phyloP scores from a whole-genome alignment of 2,113 vertebrate species.

The human region DNA sequence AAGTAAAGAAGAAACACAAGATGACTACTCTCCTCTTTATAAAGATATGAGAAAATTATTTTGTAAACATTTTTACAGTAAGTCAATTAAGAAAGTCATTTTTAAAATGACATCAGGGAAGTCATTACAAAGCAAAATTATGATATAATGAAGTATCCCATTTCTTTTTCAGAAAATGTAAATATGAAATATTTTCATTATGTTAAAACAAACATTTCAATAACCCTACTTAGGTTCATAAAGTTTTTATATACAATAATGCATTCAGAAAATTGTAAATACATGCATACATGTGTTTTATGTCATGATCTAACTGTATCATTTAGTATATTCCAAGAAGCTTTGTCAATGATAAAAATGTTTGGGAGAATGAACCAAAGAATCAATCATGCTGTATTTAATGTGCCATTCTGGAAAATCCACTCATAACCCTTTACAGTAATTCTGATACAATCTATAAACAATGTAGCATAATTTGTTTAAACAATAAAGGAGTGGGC shows the following conservation, averaged over 20 bases:
- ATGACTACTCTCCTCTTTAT: neutral
- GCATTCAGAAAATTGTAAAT: neutral
- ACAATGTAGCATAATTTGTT: conserved; percentile 72
- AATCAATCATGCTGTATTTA: conserved; percentile 70
- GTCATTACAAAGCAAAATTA: neutral
- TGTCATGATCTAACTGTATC: neutral
- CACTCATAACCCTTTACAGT: conserved; percentile 63
- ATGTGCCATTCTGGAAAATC: conserved; percentile 68
- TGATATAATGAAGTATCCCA: neutral
- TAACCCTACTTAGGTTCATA: neutral
- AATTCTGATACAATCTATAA: conserved; percentile 73
- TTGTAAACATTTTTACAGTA: neutral
- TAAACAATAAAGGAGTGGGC: conserved; percentile 64
- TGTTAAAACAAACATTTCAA: neutral
- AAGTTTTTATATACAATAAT: neutral
- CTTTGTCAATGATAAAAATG: conserved; percentile 50
- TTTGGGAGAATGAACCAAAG: conserved; percentile 62
- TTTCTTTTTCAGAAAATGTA: neutral
- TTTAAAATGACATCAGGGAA: neutral
- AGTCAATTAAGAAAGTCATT: neutral
- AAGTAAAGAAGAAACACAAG: neutral
- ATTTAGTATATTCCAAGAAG: conserved; percentile 66
- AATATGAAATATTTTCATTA: neutral
- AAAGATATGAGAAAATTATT: neutral
- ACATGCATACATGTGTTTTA: neutral